A percentile compares a stretch with the other conserved stretches of the same genome.
Evolutionary conservation across 2,888 invertebrate genomes (phyloP).

Genomic region (Synanthedon myopaeformis): DNA sequence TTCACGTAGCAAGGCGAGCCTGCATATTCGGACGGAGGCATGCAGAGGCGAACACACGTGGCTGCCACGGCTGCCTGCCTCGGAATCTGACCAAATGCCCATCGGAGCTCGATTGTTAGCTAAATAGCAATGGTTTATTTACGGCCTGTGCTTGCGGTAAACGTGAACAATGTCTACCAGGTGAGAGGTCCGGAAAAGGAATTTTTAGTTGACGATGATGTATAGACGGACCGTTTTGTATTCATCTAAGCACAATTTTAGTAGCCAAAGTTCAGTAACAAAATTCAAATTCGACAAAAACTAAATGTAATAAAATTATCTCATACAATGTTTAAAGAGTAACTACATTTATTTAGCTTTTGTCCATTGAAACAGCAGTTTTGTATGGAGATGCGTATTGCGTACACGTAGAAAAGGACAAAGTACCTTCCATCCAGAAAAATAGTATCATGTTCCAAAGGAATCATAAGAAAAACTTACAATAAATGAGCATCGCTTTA

Average conservation of each 20-base stretch:
- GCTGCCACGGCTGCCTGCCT: conserved; percentile 52
- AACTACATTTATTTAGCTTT: too few relatives aligned
- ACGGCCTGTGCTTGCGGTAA: conserved; percentile 32
- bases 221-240: background rate
- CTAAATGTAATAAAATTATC: too few relatives aligned
- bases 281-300: too few relatives aligned
- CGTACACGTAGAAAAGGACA: too few relatives aligned
- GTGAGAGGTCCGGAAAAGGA: conserved; percentile 23
- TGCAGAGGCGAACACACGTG: conserved; percentile 61
- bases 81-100: conserved; percentile 69
- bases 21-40: conserved; percentile 59
- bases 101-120: conserved; percentile 58
- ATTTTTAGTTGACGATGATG: conserved; percentile 16
- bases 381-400: too few relatives aligned
- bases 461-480: too few relatives aligned
- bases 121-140: conserved; percentile 63
- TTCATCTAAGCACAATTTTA: background rate
- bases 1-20: conserved; percentile 43
- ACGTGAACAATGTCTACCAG: conserved; percentile 18
- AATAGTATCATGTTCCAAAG: too few relatives aligned
- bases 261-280: too few relatives aligned
- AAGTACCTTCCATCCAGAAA: too few relatives aligned
- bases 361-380: too few relatives aligned
- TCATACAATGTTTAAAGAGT: too few relatives aligned
- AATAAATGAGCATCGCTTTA: too few relatives aligned